These are phyloP conservation scores for Echinarachnius parma DNA, from an alignment of 53 echinoderm and acorn worm species.

Conservation along the genomic window DNA sequence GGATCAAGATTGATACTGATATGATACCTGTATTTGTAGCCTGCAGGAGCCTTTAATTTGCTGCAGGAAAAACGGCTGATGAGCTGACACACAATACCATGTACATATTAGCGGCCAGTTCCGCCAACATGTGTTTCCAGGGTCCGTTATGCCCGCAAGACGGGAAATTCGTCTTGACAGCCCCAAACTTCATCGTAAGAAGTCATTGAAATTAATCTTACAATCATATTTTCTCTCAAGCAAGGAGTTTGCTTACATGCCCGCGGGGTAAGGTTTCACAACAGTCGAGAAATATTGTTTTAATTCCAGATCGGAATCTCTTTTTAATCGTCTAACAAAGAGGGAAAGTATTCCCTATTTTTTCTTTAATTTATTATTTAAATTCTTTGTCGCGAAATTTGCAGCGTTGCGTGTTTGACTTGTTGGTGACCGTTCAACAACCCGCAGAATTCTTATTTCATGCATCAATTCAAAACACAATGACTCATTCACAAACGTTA, in stretches of 20 bases:
- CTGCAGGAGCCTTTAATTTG: constrained; percentile 36
- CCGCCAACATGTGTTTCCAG: constrained; percentile 39
- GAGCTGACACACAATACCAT: constrained; percentile 46
- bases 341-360: constrained; percentile 10
- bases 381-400: constrained; percentile 4
- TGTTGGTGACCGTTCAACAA: constrained; percentile 23
- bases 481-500: too few relatives aligned
- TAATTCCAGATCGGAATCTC: constrained; percentile 42
- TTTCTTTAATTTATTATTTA: background rate
- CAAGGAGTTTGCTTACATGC: constrained; percentile 35
- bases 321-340: constrained; percentile 28
- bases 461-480: too few relatives aligned
- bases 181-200: constrained; percentile 34
- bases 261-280: constrained; percentile 40
- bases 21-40: too few relatives aligned
- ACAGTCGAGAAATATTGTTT: constrained; percentile 45
- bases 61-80: constrained; percentile 32
- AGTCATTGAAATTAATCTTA: constrained; percentile 11
- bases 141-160: constrained; percentile 3
- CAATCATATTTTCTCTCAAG: constrained; percentile 23
- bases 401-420: constrained; percentile 16
- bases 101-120: constrained; percentile 41
- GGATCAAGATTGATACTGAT: too few relatives aligned
- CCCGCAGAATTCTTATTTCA: too few relatives aligned
- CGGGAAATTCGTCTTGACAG: constrained; percentile 37